Base-by-base conservation (phyloP, 2,888 invertebrate genomes). In the Linnaemya vulpina region DNA sequence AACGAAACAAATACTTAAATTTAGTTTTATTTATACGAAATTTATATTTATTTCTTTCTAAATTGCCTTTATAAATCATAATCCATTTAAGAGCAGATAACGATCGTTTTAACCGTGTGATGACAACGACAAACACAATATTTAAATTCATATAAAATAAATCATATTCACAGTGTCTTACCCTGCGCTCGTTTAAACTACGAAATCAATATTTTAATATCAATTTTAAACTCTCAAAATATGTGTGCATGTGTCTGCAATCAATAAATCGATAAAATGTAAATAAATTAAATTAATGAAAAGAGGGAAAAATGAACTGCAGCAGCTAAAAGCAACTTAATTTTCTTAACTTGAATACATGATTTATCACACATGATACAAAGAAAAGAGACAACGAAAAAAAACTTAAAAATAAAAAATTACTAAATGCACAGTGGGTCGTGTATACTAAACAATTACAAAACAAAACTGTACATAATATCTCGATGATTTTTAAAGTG, bases 71-170 rank as follows among this genome's bases (percentile, higher is more conserved):
- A 85, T 85, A 82, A 85, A 85, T 85, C 75, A 85, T 65, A 75
- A 53, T 82, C 70, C 58, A 75, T 71, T 76, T 82, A 63, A n/a
- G 15, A 68, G 74, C 17, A 49, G 78, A 85, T 82, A 78, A 76
- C 46, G 78, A 85, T 85, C 85, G 46, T 75, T 85, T 75, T 58
- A 85, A 82, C 81, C 82, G 79, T 85, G 82, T 85, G 85, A 85
- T 85, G 85, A 85, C 85, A 85, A 82, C 82, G 62, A 82, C 70
- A 71, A 82, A 85, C 85, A 85, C 85, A 85, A 75, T 82, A 75
- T 85, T 85, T 53, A 82, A 78, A 85, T 85, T 63, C 75, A 40
- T 75, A 71, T 82, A 75, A 82, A 46, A 85, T 85, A 82, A 85
- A 85, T 85, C 85, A 79, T 75, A 85, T 71, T 78, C 74, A 70